Evolutionary conservation across 1,140 invertebrate species (phyloP), one percentile per base, ranked within the genome.

Genomic region (Zaprionus africanus): DNA sequence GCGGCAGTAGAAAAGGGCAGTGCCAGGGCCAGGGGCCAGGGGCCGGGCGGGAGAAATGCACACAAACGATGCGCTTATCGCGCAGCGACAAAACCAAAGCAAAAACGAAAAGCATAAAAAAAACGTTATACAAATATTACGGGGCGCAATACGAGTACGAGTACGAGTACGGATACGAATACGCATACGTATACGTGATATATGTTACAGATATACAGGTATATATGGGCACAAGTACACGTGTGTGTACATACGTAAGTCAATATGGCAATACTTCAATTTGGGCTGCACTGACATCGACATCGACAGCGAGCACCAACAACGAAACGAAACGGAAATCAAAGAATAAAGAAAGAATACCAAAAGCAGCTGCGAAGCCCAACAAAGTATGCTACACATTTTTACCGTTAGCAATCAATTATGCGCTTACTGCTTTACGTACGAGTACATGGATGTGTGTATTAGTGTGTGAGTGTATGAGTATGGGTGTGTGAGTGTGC

Each of bases 301-400:
- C 43, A 49, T 7, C 17, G n/a, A 49, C 43, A 36, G 58, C 51
- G 57, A 46, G 54, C 49, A 72, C 31, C 61, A 61, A 61, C 51
- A 61, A n/a, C 19, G 34, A 53, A 19, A 28, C 58, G 24, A 26
- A 60, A 51, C 46, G 17, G 36, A 60, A 67, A 57, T 46, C 41
- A 49, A 24, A 75, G 60, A 4, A 36, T 17, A 34, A 82, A 13
- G 19, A 51, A 43, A 43, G 46, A 53, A 71, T 65, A 43, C 64
- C 56, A 71, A 54, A 76, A 76, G 73, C 74, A 71, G 67, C 68
- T 72, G 78, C 80, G 73, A 87, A 88, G 83, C 83, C 84, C 83
- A 87, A 87, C 66, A 87, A 88, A 87, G 84, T 88, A 87, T 83
- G 83, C 84, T 87, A 87, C 81, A 87, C 54, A 71, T 70, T 70